Percentiles rank a stretch among this genome's conserved stretches.
These are phyloP conservation scores for Nothura maculosa DNA, from an alignment of 2,797 vertebrate species.

Conservation along the genomic window DNA sequence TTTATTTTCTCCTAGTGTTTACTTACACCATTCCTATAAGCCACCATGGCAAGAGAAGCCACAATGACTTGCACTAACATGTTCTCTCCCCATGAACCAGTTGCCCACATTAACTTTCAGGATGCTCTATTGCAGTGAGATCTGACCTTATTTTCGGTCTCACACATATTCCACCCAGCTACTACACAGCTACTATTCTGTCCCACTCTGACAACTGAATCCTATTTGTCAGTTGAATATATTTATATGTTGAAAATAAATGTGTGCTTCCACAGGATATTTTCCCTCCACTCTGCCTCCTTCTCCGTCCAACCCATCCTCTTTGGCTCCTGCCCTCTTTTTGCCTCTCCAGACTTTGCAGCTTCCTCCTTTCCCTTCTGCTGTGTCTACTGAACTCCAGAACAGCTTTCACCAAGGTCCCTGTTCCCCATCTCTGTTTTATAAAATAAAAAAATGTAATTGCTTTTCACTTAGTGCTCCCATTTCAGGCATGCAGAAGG, in stretches of 20 bases:
- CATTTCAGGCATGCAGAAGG: background rate
- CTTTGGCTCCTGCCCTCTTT: background rate
- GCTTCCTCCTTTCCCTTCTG: background rate
- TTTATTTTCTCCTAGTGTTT: background rate
- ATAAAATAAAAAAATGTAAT: background rate
- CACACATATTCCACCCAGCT: background rate
- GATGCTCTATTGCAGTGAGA: background rate
- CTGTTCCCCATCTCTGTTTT: background rate
- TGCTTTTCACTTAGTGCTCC: background rate
- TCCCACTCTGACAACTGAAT: background rate
- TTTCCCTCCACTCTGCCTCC: background rate
- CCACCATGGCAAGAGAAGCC: background rate
- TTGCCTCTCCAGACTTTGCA: background rate
- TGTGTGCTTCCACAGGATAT: background rate
- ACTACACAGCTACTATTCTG: background rate
- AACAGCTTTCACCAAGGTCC: background rate
- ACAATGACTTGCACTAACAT: fast-evolving
- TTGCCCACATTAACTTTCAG: background rate
- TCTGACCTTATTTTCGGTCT: background rate
- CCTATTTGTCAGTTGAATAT: fast-evolving
- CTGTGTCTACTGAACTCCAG: background rate
- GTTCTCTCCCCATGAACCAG: background rate
- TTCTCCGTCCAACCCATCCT: background rate
- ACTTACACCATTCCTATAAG: background rate
- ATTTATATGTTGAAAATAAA: background rate